These are phyloP conservation scores for Hesperia comma DNA, from an alignment of 2,888 invertebrate species.

Conservation along the genomic window DNA sequence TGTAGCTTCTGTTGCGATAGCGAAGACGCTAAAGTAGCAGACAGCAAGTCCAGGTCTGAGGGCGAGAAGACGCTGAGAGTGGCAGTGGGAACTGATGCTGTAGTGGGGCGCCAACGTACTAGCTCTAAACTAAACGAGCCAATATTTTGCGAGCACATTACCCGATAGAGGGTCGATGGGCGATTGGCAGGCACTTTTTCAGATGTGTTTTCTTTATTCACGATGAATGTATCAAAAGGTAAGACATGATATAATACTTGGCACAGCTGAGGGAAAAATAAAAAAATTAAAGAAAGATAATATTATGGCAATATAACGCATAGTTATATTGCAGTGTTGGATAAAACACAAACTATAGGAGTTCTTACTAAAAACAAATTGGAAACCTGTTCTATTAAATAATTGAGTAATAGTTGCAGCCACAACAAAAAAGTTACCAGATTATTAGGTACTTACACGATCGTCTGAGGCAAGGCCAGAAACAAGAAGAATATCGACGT, in stretches of 20 bases:
- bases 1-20: constrained; percentile 49
- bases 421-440: no score
- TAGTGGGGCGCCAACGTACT: constrained; percentile 48
- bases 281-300: background rate
- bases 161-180: constrained; percentile 46
- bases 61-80: constrained; percentile 48
- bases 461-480: constrained; percentile 47
- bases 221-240: constrained; percentile 48
- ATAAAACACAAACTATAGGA: no score
- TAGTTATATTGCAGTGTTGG: no score
- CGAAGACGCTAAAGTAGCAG: constrained; percentile 44
- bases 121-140: constrained; percentile 37
- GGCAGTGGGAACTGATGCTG: constrained; percentile 43
- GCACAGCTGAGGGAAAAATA: constrained; percentile 45
- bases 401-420: no score
- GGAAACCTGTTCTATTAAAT: no score
- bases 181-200: constrained; percentile 33
- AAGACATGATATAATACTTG: constrained; percentile 46
- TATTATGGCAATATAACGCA: no score
- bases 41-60: constrained; percentile 48
- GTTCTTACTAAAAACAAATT: no score
- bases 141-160: constrained; percentile 46
- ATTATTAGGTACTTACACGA: constrained; percentile 45
- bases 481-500: constrained; percentile 48
- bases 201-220: constrained; percentile 46